A percentile compares a stretch with the other conserved stretches of the same genome.
phyloP scores from a whole-genome alignment of 2,113 vertebrate genomes.

The Gulo gulo region DNA sequence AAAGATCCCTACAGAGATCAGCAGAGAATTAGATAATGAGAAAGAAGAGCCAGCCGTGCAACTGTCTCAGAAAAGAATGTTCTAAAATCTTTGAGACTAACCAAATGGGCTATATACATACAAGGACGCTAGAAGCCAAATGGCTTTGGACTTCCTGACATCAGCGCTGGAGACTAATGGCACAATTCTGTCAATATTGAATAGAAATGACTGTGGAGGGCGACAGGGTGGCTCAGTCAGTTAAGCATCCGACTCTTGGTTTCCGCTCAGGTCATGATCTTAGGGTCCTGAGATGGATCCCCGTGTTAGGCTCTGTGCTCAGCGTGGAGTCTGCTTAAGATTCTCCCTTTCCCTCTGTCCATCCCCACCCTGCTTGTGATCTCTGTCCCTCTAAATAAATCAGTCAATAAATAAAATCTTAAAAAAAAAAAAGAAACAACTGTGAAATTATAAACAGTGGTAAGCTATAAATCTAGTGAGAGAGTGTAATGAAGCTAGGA shows the following conservation, averaged over 20 bases:
- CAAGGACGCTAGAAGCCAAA: background rate
- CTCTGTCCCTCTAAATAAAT: background rate
- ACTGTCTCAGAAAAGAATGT: background rate
- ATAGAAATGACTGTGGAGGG: background rate
- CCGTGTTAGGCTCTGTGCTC: background rate
- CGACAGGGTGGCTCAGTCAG: background rate
- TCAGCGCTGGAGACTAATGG: background rate
- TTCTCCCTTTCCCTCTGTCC: background rate
- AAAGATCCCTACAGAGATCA: background rate
- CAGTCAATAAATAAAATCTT: background rate
- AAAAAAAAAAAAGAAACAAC: background rate
- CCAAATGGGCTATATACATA: background rate
- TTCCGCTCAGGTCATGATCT: background rate
- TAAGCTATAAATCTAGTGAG: background rate
- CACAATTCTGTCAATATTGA: background rate
- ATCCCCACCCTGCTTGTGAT: background rate
- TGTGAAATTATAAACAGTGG: background rate
- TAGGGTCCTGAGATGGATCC: background rate
- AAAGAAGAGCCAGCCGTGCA: background rate
- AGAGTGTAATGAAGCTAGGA: background rate
- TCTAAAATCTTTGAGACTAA: background rate
- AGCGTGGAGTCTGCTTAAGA: background rate
- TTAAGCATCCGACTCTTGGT: background rate
- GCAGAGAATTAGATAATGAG: background rate
- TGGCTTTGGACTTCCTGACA: background rate